Conservation (phyloP, 2,888 invertebrate species). For the Heliconius sara region DNA sequence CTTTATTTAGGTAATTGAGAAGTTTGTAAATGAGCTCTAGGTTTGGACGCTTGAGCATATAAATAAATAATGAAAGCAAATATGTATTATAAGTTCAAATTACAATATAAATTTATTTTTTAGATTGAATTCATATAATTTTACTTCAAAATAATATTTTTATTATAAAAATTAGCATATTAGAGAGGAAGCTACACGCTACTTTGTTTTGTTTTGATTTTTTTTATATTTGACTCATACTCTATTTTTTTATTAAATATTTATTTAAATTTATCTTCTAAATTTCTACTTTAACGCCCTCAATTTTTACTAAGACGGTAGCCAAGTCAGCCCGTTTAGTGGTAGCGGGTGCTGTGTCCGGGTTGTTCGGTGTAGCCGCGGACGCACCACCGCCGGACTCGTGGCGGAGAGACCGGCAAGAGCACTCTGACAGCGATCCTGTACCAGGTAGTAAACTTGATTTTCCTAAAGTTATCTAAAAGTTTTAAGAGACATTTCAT, state of each 20-base stretch:
- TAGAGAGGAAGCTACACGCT: background rate
- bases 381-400: slow-evolving; percentile 74
- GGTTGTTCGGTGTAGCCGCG: slow-evolving; percentile 76
- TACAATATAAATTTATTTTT: no score
- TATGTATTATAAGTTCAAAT: no score
- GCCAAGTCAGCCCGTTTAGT: slow-evolving; percentile 71
- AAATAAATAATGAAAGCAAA: no score
- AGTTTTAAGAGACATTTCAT: background rate
- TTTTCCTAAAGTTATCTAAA: background rate
- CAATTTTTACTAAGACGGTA: slow-evolving; percentile 54
- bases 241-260: no score
- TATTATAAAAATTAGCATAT: background rate
- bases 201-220: background rate
- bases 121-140: no score
- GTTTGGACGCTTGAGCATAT: no score
- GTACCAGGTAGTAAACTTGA: slow-evolving; percentile 74
- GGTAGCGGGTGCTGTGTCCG: slow-evolving; percentile 76
- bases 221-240: background rate
- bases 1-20: no score
- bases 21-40: no score
- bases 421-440: slow-evolving; percentile 87
- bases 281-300: no score
- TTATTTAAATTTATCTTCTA: no score
- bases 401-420: slow-evolving; percentile 73
- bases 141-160: no score